These are phyloP conservation scores for Temnothorax curvispinosus DNA, from an alignment of 1,140 invertebrate genomes.

Conservation along the genomic window DNA sequence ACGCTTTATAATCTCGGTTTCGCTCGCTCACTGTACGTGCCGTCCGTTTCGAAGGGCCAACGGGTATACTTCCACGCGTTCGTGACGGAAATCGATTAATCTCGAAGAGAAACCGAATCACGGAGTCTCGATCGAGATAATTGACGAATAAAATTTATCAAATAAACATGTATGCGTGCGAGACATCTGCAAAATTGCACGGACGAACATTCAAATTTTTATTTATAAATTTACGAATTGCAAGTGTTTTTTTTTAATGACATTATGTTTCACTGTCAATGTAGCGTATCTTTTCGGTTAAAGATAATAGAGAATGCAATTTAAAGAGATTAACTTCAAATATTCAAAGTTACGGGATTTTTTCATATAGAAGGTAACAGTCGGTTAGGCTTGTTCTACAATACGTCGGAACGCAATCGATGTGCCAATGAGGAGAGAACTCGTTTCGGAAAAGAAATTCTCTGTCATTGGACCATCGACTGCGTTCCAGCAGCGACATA, in stretches of 20 bases:
- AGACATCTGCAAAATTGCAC: not conserved
- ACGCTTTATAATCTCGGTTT: conserved; percentile 83
- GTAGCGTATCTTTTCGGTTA: not conserved
- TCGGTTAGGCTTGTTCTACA: too few species aligned
- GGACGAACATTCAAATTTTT: not conserved
- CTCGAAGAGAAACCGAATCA: conserved; percentile 58
- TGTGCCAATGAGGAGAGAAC: too few species aligned
- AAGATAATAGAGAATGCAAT: not conserved
- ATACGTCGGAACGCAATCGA: too few species aligned
- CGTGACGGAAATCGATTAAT: conserved; percentile 77
- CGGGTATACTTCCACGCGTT: conserved; percentile 76
- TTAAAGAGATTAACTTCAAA: not conserved
- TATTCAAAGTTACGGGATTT: not conserved
- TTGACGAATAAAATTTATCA: conserved; percentile 69
- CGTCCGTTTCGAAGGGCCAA: conserved; percentile 79
- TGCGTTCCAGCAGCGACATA: too few species aligned
- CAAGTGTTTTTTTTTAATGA: not conserved
- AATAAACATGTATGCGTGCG: conserved; percentile 19
- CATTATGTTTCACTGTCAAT: not conserved
- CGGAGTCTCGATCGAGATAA: conserved; percentile 62
- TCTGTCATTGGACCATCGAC: too few species aligned
- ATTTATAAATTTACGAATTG: not conserved
- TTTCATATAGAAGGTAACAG: not conserved
- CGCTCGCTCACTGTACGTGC: conserved; percentile 74
- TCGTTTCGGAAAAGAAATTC: too few species aligned